phyloP scores from a whole-genome alignment of 2,113 vertebrate species.

The Vulpes ferrilata region DNA sequence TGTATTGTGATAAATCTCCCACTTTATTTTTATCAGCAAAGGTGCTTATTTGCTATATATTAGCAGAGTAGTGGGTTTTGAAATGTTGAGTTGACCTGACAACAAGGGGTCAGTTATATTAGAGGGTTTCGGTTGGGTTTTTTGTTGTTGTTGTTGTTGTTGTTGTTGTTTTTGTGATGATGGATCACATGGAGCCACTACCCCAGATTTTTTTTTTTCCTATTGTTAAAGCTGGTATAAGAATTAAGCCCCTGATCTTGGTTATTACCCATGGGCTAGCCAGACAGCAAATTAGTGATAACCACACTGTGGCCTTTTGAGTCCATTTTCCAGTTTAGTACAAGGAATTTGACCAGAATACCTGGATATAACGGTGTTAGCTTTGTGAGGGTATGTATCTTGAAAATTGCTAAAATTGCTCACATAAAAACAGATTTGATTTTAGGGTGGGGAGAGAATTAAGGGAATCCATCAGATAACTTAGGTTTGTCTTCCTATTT shows the following conservation, averaged over 20 bases:
- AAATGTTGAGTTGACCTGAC: conserved; percentile 6
- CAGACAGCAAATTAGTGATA: neutral
- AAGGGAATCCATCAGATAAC: conserved; percentile 55
- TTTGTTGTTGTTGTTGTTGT: neutral
- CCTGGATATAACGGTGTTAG: neutral
- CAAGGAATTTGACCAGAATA: conserved; percentile 31
- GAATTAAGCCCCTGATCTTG: neutral
- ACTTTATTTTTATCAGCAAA: conserved; percentile 34
- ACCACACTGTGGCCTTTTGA: neutral
- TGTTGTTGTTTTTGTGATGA: neutral
- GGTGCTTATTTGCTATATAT: neutral
- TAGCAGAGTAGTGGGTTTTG: neutral
- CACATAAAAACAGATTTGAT: conserved; percentile 45
- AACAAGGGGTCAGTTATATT: neutral
- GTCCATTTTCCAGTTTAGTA: neutral
- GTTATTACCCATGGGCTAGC: neutral
- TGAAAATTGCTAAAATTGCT: conserved; percentile 22
- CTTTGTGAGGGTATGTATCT: neutral
- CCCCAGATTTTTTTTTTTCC: neutral
- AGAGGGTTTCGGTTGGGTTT: neutral
- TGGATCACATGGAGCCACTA: neutral
- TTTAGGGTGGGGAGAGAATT: neutral
- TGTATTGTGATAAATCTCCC: neutral
- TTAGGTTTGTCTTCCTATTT: conserved; percentile 43
- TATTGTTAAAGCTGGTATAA: neutral